A percentile compares a stretch with the other conserved stretches of the same genome.
Evolutionary conservation across 2,113 vertebrate genomes (phyloP).

Genomic region (Eidolon helvum): DNA sequence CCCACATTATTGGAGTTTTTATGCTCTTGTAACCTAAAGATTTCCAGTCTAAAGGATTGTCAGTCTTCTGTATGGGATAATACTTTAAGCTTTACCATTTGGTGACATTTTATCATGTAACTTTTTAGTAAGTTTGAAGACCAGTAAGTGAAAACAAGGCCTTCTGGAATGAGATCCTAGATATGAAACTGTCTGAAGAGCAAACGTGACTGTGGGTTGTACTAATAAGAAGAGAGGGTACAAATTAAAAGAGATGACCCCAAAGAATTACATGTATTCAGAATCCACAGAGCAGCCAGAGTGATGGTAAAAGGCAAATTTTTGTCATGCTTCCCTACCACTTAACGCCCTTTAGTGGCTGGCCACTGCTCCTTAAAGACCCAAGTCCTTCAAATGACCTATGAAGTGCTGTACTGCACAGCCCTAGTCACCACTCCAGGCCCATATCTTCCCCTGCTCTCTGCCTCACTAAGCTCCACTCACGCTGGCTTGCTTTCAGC

Average conservation of each 20-base stretch:
- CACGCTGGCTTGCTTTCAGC: neutral
- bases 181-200: neutral
- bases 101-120: neutral
- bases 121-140: neutral
- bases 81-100: slow-evolving; percentile 16
- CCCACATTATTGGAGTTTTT: neutral
- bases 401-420: neutral
- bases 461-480: neutral
- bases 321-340: neutral
- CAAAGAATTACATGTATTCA: neutral
- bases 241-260: neutral
- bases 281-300: neutral
- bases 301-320: neutral
- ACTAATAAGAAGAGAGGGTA: neutral
- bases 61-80: neutral
- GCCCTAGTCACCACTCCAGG: neutral
- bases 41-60: slow-evolving; percentile 33
- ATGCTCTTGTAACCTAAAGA: slow-evolving; percentile 3
- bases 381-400: neutral
- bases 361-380: neutral
- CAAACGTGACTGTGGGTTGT: neutral
- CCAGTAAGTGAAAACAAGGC: neutral
- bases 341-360: neutral
- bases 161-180: neutral
- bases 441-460: neutral